Evolutionary conservation across 2,113 vertebrate species (phyloP), one percentile per base, ranked within the genome.

Genomic region (Caretta caretta): DNA sequence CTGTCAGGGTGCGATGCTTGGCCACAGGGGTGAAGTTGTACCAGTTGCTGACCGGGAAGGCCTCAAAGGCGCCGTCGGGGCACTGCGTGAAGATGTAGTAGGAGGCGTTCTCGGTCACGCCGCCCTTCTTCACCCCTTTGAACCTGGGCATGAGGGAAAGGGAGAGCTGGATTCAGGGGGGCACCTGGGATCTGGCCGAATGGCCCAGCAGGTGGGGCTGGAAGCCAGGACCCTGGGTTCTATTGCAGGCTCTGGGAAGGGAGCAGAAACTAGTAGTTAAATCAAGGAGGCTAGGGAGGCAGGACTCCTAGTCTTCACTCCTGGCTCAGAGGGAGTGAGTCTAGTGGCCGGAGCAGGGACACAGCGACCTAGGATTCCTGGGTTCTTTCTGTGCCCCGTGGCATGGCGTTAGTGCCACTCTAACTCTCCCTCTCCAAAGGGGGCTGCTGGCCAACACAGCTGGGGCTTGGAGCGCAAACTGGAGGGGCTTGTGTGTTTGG

Each of bases 11-110:
- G 81, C 99, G 98, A 95, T 99, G 99, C 76, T 99, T 99, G 78
- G 99, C 99, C 97, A 98, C 89, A 0, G 99, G 99, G 1, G 98
- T 99, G 93, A 99, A 99, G 97, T 99, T 99, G 97, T 99, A 99
- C 99, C 99, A 99, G 96, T 99, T 98, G 65, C 99, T 97, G 14
- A 99, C 99, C 0, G 99, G 99, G 88, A 99, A 99, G 8, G 99
- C 99, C 97, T 99, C 99, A 2, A 99, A 99, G 6, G 99, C 99
- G 22, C 99, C 99, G 1, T 99, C 99, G 0, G 99, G 98, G 93
- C 99, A 99, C 97, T 99, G 99, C 0, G 99, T 99, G 87, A 99
- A 99, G 97, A 99, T 99, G 98, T 99, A 99, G 98, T 98, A 98
- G 97, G 99, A 65, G 50, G 99, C 87, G 54, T 99, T 99, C 94